Percentiles rank a stretch among this genome's conserved stretches.
Conservation (phyloP, 2,113 vertebrate species). For the Mugil cephalus region DNA sequence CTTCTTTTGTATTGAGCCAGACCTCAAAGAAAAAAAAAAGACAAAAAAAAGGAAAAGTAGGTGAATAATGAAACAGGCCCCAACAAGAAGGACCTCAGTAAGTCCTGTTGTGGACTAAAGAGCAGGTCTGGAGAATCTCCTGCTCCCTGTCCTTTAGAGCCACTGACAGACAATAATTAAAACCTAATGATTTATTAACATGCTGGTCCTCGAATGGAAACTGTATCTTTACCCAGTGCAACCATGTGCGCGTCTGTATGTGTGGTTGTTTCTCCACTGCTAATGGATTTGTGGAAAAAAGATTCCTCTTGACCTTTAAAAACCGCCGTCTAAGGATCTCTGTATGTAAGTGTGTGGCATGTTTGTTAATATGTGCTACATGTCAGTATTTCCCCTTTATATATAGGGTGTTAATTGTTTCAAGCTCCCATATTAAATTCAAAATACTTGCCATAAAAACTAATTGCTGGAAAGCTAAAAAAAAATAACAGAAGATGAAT, state of each 20-base stretch:
- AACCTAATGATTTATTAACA: slow-evolving; percentile 85
- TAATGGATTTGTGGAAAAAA: slow-evolving; percentile 79
- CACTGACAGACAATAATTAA: slow-evolving; percentile 85
- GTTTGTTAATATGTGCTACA: slow-evolving; percentile 61
- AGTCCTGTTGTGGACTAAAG: slow-evolving; percentile 53
- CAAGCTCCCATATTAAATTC: slow-evolving; percentile 41
- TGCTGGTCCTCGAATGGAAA: slow-evolving; percentile 78
- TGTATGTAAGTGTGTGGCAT: slow-evolving; percentile 7
- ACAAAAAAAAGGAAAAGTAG: not conserved
- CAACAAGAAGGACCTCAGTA: slow-evolving; percentile 39
- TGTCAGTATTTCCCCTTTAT: slow-evolving; percentile 63
- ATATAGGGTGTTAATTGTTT: slow-evolving; percentile 58
- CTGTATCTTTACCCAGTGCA: slow-evolving; percentile 72
- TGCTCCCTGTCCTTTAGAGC: slow-evolving; percentile 68
- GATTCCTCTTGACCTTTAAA: slow-evolving; percentile 71
- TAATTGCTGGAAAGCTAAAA: too few species aligned
- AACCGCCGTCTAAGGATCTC: slow-evolving; percentile 60
- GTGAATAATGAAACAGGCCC: slow-evolving; percentile 56
- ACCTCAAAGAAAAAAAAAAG: slow-evolving; percentile 23
- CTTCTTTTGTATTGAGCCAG: slow-evolving; percentile 29
- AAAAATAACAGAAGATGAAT: too few species aligned
- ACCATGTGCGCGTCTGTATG: slow-evolving; percentile 44
- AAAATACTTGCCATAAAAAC: too few species aligned
- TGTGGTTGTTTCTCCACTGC: slow-evolving; percentile 58
- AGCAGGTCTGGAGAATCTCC: slow-evolving; percentile 83